These are phyloP conservation scores for Corynorhinus townsendii DNA, from an alignment of 2,113 vertebrate genomes.

Conservation along the genomic window DNA sequence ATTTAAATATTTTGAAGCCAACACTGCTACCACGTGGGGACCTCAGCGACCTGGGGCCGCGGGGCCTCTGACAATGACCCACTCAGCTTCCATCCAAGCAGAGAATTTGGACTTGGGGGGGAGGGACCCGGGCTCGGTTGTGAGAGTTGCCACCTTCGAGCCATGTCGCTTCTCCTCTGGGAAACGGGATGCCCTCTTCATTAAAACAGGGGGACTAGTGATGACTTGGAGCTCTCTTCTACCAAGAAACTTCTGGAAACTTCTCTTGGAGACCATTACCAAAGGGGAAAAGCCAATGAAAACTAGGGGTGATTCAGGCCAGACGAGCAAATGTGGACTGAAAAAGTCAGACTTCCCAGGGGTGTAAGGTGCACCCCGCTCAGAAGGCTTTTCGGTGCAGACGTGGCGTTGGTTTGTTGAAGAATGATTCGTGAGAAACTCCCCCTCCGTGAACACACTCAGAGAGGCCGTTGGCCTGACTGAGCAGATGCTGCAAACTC, in stretches of 20 bases:
- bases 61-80: fast-evolving
- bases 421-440: neutral
- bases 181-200: neutral
- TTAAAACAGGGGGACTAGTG: neutral
- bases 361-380: neutral
- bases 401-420: neutral
- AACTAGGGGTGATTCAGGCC: neutral
- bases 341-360: neutral
- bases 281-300: neutral
- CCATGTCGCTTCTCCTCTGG: fast-evolving
- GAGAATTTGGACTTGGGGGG: neutral
- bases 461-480: neutral
- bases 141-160: neutral
- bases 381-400: neutral
- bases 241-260: neutral
- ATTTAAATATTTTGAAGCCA: neutral
- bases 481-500: neutral
- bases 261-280: neutral
- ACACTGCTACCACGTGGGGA: neutral
- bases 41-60: neutral
- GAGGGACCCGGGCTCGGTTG: fast-evolving
- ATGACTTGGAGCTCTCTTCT: neutral
- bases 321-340: neutral
- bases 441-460: neutral
- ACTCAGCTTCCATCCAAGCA: fast-evolving